These are phyloP conservation scores for Drosophila tani DNA, from an alignment of 1,140 invertebrate species.

Conservation along the genomic window DNA sequence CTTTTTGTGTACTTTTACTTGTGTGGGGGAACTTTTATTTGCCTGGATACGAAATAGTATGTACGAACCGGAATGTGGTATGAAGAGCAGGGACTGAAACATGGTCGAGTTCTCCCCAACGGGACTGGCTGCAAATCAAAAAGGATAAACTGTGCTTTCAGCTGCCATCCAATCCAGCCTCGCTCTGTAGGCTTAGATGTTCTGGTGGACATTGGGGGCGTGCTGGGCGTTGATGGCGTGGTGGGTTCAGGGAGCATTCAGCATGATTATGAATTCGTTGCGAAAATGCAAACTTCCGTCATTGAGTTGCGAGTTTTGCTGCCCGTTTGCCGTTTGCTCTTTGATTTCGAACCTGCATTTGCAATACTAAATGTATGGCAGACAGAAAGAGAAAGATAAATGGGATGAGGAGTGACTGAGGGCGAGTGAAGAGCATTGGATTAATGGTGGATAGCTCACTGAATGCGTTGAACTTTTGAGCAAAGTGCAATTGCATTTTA, in stretches of 20 bases:
- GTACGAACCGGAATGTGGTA: conserved; percentile 53
- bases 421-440: conserved; percentile 21
- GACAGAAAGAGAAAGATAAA: conserved; percentile 20
- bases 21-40: conserved; percentile 58
- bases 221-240: background rate
- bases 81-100: conserved; percentile 49
- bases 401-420: conserved; percentile 13
- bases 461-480: conserved; percentile 84
- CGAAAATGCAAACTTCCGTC: conserved; percentile 81
- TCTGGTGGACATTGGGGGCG: background rate
- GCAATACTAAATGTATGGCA: conserved; percentile 30
- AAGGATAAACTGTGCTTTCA: conserved; percentile 81
- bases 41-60: conserved; percentile 73
- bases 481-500: conserved; percentile 83
- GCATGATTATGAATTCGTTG: conserved; percentile 82
- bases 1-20: conserved; percentile 35
- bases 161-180: conserved; percentile 61
- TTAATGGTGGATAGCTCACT: conserved; percentile 56
- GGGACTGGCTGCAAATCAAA: conserved; percentile 73
- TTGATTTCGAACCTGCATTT: conserved; percentile 71
- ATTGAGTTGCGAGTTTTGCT: conserved; percentile 76
- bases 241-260: conserved; percentile 39
- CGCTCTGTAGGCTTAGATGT: conserved; percentile 29
- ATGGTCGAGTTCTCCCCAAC: conserved; percentile 37
- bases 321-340: conserved; percentile 67